These are phyloP conservation scores for Menidia menidia DNA, from an alignment of 2,797 vertebrate genomes.

Conservation along the genomic window DNA sequence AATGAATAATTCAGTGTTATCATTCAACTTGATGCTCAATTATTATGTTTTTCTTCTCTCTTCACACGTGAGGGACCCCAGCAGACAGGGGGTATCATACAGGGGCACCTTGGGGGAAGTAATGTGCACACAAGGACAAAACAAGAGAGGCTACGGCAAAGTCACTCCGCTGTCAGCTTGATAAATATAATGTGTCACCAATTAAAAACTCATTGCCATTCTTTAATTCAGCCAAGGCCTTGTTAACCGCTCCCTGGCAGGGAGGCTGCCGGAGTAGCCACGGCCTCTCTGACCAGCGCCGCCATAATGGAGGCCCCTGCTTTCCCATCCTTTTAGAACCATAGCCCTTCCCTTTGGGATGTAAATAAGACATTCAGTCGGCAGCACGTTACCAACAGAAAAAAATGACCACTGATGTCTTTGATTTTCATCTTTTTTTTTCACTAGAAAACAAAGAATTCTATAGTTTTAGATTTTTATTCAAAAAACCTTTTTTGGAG, in stretches of 20 bases:
- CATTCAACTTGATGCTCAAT: conserved; percentile 86
- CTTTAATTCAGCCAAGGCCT: conserved; percentile 89
- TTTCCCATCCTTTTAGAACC: conserved; percentile 89
- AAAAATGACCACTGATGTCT: conserved; percentile 92
- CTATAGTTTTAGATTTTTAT: conserved; percentile 90
- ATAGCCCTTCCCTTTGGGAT: conserved; percentile 88
- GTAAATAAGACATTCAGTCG: conserved; percentile 95
- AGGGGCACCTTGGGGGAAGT: conserved; percentile 86
- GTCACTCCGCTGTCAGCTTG: conserved; percentile 90
- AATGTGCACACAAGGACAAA: conserved; percentile 87
- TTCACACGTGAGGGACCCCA: conserved; percentile 85
- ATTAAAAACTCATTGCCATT: conserved; percentile 97
- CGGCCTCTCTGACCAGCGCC: conserved; percentile 84
- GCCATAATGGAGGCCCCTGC: conserved; percentile 83
- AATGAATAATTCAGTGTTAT: conserved; percentile 98
- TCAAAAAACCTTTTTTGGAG: conserved; percentile 81
- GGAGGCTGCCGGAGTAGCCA: conserved; percentile 82
- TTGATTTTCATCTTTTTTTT: conserved; percentile 89
- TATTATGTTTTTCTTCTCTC: conserved; percentile 86
- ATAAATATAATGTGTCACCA: conserved; percentile 98
- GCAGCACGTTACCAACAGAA: conserved; percentile 88
- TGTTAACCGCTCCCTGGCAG: conserved; percentile 90
- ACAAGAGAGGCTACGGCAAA: conserved; percentile 85
- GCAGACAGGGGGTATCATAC: conserved; percentile 82
- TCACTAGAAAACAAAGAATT: conserved; percentile 87